phyloP scores from a whole-genome alignment of 1,140 invertebrate species.

The Araneus ventricosus region DNA sequence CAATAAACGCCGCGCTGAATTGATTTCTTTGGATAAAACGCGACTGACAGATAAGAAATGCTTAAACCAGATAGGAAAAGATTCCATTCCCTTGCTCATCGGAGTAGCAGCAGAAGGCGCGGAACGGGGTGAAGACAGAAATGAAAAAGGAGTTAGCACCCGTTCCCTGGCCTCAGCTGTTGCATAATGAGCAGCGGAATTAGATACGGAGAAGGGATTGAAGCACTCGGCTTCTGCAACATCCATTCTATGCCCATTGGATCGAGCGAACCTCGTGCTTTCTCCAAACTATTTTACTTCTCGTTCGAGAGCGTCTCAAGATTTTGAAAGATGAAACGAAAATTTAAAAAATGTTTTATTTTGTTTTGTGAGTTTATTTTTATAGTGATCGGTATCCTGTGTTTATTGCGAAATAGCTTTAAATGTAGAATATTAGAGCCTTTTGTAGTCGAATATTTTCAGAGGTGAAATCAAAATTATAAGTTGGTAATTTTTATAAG shows the following conservation, averaged over 20 bases:
- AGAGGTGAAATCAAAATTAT: no score
- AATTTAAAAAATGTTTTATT: no score
- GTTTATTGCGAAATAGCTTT: no score
- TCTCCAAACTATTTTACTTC: no score
- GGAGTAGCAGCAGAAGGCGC: not conserved
- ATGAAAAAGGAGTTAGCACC: conserved; percentile 21
- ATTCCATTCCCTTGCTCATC: not conserved
- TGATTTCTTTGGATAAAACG: not conserved
- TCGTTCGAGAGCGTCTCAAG: no score
- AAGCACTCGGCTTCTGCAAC: not conserved
- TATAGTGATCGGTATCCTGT: no score
- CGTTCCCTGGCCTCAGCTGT: not conserved
- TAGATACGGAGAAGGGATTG: not conserved
- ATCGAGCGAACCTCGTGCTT: not conserved
- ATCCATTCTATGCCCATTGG: no score
- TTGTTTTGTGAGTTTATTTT: no score
- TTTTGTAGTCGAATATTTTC: no score
- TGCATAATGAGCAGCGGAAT: conserved; percentile 21
- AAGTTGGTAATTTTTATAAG: no score
- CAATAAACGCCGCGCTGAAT: not conserved
- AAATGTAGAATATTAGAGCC: no score
- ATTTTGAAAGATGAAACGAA: no score
- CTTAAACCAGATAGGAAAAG: not conserved
- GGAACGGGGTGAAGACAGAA: not conserved
- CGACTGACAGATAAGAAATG: not conserved